Percentiles rank a stretch among this genome's conserved stretches.
Conservation (phyloP, 2,113 vertebrate species). For the Penelope pileata region DNA sequence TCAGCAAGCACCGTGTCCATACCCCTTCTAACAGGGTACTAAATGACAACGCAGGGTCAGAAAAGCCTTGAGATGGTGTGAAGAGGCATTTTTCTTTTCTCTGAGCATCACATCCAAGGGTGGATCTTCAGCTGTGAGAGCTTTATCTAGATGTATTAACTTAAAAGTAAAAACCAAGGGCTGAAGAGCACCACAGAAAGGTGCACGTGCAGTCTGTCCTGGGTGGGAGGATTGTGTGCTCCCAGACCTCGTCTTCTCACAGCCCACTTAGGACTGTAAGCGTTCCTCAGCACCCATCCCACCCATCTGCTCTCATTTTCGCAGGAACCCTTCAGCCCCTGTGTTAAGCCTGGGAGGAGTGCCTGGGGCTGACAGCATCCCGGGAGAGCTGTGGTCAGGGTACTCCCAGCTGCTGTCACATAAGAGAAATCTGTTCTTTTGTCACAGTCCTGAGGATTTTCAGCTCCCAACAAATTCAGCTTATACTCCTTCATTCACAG, state of each 20-base stretch:
- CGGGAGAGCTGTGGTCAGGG: neutral
- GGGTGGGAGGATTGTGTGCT: neutral
- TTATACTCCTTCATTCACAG: neutral
- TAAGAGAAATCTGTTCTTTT: neutral
- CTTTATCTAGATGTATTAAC: neutral
- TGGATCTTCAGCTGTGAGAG: neutral
- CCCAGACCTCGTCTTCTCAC: neutral
- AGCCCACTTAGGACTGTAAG: neutral
- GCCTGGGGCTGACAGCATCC: neutral
- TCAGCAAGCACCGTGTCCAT: neutral
- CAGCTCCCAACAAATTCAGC: neutral
- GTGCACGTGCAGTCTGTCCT: neutral
- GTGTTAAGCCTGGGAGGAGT: neutral
- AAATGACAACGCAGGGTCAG: neutral
- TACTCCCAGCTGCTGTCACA: neutral
- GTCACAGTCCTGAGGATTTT: neutral
- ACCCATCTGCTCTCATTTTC: neutral
- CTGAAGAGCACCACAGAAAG: neutral
- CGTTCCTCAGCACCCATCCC: neutral
- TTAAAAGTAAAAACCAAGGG: neutral
- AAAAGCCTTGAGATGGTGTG: neutral
- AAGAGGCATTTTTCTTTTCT: rapidly evolving
- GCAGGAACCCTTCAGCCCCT: neutral
- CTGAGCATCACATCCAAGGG: neutral
- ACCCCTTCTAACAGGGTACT: no score